Conservation (phyloP, 2,888 invertebrate genomes). For the Drosophila mimetica region DNA sequence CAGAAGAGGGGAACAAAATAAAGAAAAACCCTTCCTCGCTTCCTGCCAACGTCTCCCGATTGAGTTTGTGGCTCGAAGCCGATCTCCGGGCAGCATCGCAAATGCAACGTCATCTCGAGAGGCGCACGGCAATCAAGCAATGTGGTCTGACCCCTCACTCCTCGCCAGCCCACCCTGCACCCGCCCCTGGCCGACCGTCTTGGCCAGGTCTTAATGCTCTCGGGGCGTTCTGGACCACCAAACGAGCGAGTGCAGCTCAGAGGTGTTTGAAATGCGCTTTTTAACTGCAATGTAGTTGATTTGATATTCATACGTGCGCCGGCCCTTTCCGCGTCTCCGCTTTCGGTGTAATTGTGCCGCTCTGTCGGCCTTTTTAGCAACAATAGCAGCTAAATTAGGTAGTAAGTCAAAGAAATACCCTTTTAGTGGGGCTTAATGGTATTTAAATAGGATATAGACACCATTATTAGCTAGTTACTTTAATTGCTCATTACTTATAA, state of each 20-base stretch:
- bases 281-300: slow-evolving; percentile 78
- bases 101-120: slow-evolving; percentile 73
- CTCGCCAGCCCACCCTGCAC: neutral
- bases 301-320: slow-evolving; percentile 69
- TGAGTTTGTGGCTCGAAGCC: slow-evolving; percentile 31
- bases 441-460: too few species aligned
- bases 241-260: slow-evolving; percentile 59
- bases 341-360: slow-evolving; percentile 22
- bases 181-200: neutral
- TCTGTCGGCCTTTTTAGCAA: slow-evolving; percentile 44
- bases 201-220: slow-evolving; percentile 66
- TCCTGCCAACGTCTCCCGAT: slow-evolving; percentile 54
- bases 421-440: neutral
- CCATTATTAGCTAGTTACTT: too few species aligned
- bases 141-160: slow-evolving; percentile 49
- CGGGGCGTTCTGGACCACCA: slow-evolving; percentile 72
- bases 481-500: too few species aligned
- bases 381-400: slow-evolving; percentile 4
- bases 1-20: slow-evolving; percentile 23
- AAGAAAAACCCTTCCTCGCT: slow-evolving; percentile 65
- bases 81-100: slow-evolving; percentile 56
- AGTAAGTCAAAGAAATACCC: slow-evolving; percentile 11
- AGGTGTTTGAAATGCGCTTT: slow-evolving; percentile 76
- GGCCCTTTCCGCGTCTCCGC: slow-evolving; percentile 4
- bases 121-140: slow-evolving; percentile 73